phyloP scores from a whole-genome alignment of 2,797 vertebrate genomes.

The Semotilus atromaculatus region DNA sequence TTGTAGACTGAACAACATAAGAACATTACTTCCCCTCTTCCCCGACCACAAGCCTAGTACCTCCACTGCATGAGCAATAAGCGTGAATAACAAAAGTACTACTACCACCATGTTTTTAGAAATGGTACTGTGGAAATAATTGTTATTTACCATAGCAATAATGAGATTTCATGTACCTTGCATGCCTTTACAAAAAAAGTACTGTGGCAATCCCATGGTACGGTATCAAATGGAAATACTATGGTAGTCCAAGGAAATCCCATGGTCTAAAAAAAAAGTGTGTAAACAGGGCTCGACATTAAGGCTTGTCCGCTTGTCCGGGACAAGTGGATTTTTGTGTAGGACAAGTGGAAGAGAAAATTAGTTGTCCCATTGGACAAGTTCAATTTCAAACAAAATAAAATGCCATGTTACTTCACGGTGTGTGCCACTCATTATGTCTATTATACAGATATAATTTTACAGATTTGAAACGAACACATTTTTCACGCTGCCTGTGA shows the following conservation, averaged over 20 bases:
- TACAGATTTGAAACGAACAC: no score
- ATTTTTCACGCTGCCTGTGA: no score
- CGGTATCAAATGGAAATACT: background rate
- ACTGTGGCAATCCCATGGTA: background rate
- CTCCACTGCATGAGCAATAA: background rate
- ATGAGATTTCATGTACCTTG: background rate
- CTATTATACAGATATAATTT: no score
- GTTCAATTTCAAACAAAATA: no score
- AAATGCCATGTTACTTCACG: no score
- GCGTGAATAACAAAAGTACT: background rate
- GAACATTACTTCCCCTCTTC: background rate
- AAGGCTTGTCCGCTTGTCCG: no score
- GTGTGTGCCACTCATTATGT: no score
- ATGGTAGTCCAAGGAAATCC: background rate
- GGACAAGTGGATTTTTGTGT: no score
- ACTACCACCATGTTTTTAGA: background rate
- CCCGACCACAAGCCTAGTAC: background rate
- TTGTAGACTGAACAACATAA: constrained; percentile 4
- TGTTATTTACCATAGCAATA: background rate
- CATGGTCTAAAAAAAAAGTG: background rate
- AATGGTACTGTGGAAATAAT: background rate
- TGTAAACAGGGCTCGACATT: no score
- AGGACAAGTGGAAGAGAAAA: no score
- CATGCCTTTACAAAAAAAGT: background rate
- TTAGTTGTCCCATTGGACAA: no score